A percentile compares a stretch with the other conserved stretches of the same genome.
phyloP scores from a whole-genome alignment of 2,888 invertebrate genomes.

The Apotomis betuletana region DNA sequence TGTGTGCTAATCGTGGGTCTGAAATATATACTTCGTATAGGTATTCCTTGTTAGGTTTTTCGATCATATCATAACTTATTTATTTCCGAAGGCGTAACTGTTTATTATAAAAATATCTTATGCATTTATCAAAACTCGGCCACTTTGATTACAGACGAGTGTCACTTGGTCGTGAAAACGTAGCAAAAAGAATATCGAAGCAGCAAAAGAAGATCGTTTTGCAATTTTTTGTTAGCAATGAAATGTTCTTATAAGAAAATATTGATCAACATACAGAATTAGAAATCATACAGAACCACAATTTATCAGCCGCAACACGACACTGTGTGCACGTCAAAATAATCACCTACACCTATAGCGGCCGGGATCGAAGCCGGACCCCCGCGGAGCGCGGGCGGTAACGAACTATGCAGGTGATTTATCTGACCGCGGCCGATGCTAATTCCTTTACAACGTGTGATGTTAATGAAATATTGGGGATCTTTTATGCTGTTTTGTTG shows the following conservation, averaged over 20 bases:
- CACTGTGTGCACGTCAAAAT: conserved; percentile 72
- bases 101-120: not conserved
- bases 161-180: not conserved
- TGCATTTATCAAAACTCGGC: not conserved
- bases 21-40: not conserved
- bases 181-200: not conserved
- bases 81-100: not conserved
- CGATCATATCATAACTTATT: not conserved
- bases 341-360: conserved; percentile 74
- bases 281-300: conserved; percentile 45
- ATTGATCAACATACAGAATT: conserved; percentile 33
- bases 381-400: conserved; percentile 75
- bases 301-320: conserved; percentile 69
- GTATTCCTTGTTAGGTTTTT: not conserved
- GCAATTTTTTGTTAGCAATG: not conserved
- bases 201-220: not conserved
- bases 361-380: conserved; percentile 75
- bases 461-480: conserved; percentile 66
- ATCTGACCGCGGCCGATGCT: conserved; percentile 70
- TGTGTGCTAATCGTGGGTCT: conserved; percentile 2
- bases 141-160: not conserved
- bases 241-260: conserved; percentile 25
- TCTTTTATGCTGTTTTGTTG: conserved; percentile 48
- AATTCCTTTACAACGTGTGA: conserved; percentile 78
- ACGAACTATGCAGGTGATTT: conserved; percentile 79